Percentiles rank a stretch among this genome's conserved stretches.
Evolutionary conservation across 2,888 invertebrate species (phyloP).

Genomic region (Euproctis similis): DNA sequence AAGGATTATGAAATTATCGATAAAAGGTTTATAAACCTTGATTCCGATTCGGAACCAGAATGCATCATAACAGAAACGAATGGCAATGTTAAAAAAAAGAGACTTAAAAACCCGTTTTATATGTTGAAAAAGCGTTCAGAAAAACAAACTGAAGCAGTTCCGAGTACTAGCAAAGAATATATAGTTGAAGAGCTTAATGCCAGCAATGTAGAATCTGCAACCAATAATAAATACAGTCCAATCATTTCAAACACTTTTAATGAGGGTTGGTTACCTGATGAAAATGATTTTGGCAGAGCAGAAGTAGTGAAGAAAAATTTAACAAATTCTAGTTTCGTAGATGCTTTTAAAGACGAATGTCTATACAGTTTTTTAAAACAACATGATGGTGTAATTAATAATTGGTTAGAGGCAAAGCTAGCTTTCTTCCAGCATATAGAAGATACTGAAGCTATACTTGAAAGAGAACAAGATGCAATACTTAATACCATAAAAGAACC

Average conservation of each 20-base stretch:
- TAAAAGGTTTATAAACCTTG: conserved; percentile 40
- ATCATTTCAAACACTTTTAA: conserved; percentile 26
- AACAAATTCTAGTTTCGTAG: conserved; percentile 23
- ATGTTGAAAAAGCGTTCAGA: conserved; percentile 45
- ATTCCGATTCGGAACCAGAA: conserved; percentile 54
- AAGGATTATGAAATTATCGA: conserved; percentile 41
- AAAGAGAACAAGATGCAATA: conserved; percentile 16
- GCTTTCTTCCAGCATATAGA: conserved; percentile 42
- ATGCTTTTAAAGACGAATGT: conserved; percentile 37
- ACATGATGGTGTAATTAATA: conserved; percentile 29
- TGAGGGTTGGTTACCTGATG: conserved; percentile 44
- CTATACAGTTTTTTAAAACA: conserved; percentile 43
- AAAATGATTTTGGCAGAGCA: conserved; percentile 51
- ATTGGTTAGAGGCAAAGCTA: conserved; percentile 55
- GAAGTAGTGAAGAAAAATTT: conserved; percentile 31
- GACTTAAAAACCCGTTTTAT: conserved; percentile 55
- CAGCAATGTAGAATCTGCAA: conserved; percentile 3
- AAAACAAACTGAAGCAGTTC: conserved; percentile 4
- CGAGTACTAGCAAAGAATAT: conserved; percentile 14
- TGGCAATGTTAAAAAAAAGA: conserved; percentile 30
- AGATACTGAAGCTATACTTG: conserved; percentile 33
- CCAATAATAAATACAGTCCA: conserved; percentile 19
- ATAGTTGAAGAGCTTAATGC: neutral
- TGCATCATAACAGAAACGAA: conserved; percentile 33
- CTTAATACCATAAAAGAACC: conserved; percentile 12